phyloP scores from a whole-genome alignment of 2,888 invertebrate genomes.

The Limnephilus rhombicus region DNA sequence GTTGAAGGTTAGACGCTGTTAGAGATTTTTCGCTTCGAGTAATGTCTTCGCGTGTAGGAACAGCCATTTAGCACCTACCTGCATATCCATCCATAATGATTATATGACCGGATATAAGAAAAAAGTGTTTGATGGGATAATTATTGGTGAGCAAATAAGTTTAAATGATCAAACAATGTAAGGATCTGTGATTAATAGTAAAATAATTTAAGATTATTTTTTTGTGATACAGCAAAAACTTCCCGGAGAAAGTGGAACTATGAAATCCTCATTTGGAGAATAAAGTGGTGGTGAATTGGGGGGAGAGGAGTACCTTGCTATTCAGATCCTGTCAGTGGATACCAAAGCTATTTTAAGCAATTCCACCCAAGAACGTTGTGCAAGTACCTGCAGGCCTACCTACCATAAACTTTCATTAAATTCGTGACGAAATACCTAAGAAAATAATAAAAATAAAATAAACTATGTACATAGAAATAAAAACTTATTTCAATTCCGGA shows the following conservation, averaged over 20 bases:
- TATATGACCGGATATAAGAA: background rate
- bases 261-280: too few relatives aligned
- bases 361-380: too few relatives aligned
- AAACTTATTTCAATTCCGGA: too few relatives aligned
- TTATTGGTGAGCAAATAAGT: background rate
- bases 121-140: background rate
- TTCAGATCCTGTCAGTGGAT: background rate
- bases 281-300: background rate
- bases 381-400: too few relatives aligned
- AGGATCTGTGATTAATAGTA: background rate
- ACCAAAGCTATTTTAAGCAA: too few relatives aligned
- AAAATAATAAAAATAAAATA: too few relatives aligned
- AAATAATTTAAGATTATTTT: background rate
- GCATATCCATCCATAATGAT: background rate
- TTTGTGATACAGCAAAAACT: background rate
- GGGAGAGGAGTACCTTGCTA: background rate
- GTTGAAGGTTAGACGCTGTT: background rate
- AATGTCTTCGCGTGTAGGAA: background rate
- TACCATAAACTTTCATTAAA: too few relatives aligned
- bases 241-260: background rate
- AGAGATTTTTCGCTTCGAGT: background rate
- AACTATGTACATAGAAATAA: too few relatives aligned
- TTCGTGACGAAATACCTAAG: too few relatives aligned
- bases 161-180: background rate
- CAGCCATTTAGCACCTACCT: background rate